Evolutionary conservation across 1,140 invertebrate genomes (phyloP).

Genomic region (Brachionus manjavacas): DNA sequence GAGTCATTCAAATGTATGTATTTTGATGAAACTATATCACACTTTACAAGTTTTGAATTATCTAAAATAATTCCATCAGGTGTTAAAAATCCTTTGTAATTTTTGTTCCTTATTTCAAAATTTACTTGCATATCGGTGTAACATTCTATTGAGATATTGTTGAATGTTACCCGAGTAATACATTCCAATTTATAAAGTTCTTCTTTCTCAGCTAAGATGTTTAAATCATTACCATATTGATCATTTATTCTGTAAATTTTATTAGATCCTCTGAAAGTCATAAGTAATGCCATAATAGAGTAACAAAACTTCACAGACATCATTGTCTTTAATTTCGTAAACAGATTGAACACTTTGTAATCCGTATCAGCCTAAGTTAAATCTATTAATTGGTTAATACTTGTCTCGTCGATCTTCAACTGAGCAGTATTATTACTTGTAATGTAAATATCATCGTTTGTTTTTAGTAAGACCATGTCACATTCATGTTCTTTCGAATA

Average conservation of each 20-base stretch:
- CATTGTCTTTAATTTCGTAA: neutral
- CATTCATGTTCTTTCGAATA: too few species aligned
- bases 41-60: too few species aligned
- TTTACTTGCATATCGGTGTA: neutral
- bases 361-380: slow-evolving; percentile 47
- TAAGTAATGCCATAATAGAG: too few species aligned
- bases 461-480: too few species aligned
- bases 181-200: neutral
- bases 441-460: too few species aligned
- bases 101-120: neutral
- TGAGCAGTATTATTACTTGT: neutral
- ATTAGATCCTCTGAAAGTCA: neutral
- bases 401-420: slow-evolving; percentile 44
- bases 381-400: slow-evolving; percentile 46
- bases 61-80: too few species aligned
- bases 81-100: neutral
- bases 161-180: neutral
- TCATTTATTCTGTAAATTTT: neutral
- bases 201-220: neutral
- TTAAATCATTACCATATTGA: neutral
- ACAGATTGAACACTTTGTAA: slow-evolving; percentile 45
- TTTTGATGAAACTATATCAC: too few species aligned
- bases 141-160: neutral
- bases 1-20: too few species aligned
- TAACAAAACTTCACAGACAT: neutral